Base-by-base conservation (phyloP, 2,888 invertebrate genomes). In the Eupeodes latifasciatus region DNA sequence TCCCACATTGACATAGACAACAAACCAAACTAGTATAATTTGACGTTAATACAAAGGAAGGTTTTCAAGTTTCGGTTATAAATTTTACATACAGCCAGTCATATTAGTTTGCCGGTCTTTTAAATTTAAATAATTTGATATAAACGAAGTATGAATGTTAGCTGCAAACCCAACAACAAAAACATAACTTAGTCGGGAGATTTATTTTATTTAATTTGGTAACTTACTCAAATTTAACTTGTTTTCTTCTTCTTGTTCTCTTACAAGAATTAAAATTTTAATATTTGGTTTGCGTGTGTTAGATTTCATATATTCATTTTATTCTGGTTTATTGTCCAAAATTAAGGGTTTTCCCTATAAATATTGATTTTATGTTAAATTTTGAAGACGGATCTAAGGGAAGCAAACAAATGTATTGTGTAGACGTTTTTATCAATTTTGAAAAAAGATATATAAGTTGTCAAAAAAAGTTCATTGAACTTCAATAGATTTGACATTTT, bases 1-100 rank as follows among this genome's bases (percentile, higher is more conserved):
- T 80, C 16, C 51, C 62, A 12, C 47, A 44, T n/a, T 59, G 34
- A 34, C 14, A n/a, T 4, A 34, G 7, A 59, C n/a, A 59, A 1
- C 34, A 59, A 59, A 36, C 49, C 74, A 36, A 80, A 76, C 55
- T 64, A 47, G 76, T 74, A 67, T 62, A 3, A 34, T 57, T 1
- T 19, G 12, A 59, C 53, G 66, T 57, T 9, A 62, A n/a, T 9
- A 36, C 77, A 47, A 75, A 53, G 66, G 72, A 55, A 77, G 62
- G 53, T 59, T 83, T 69, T 66, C 19, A 47, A 53, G 72, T 57
- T 72, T 44, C 16, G 44, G n/a, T 12, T 62, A 62, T 62, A n/a
- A 40, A 19, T 61, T 40, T 66, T 49, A 75, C 40, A 16, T 0
- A 14, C n/a, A 5, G 16, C 40, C 40, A 62, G 16, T 40, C 40